These are phyloP conservation scores for Apis dorsata DNA, from an alignment of 1,140 invertebrate genomes.

Conservation along the genomic window DNA sequence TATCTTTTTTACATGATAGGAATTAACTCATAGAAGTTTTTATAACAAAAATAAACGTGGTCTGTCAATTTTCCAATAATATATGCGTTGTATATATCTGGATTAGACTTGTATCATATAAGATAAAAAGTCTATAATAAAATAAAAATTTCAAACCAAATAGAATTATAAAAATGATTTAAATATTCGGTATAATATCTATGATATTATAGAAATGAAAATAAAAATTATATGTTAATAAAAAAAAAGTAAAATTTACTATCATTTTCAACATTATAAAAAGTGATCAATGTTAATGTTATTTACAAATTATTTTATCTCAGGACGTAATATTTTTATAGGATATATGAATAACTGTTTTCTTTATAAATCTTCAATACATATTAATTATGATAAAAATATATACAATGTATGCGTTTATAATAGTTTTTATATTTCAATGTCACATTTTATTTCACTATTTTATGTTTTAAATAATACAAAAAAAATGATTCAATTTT, in stretches of 20 bases:
- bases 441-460: background rate
- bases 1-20: slow-evolving; percentile 66
- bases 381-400: background rate
- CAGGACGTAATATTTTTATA: slow-evolving; percentile 8
- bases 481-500: background rate
- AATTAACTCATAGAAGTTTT: slow-evolving; percentile 62
- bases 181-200: slow-evolving; percentile 5
- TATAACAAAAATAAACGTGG: slow-evolving; percentile 61
- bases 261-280: slow-evolving; percentile 12
- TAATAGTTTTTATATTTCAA: background rate
- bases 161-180: slow-evolving; percentile 18
- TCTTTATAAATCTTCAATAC: background rate
- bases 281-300: slow-evolving; percentile 6
- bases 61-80: slow-evolving; percentile 62
- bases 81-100: slow-evolving; percentile 50
- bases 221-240: slow-evolving; percentile 24
- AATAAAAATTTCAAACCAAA: slow-evolving; percentile 46
- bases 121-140: slow-evolving; percentile 48
- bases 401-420: background rate
- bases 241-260: slow-evolving; percentile 11
- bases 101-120: slow-evolving; percentile 54
- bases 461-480: background rate
- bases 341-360: background rate
- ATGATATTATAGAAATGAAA: slow-evolving; percentile 3
- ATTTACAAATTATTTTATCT: slow-evolving; percentile 7